A percentile compares a stretch with the other conserved stretches of the same genome.
Conservation (phyloP, 2,888 invertebrate species). For the Falcaria lacertinaria region DNA sequence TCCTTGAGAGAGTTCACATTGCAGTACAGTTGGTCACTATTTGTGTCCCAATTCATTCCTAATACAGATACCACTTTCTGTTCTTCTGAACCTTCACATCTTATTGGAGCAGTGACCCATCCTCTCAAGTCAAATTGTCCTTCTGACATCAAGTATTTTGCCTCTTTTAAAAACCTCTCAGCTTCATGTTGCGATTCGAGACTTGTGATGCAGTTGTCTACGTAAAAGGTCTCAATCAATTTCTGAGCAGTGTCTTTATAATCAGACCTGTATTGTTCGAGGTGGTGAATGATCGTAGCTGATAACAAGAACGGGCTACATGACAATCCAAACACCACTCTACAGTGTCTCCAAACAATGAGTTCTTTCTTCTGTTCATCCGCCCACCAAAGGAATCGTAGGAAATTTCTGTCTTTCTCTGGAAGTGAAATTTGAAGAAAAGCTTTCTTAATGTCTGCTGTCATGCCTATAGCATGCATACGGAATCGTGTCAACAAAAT, state of each 20-base stretch:
- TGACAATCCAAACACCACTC: slow-evolving; percentile 2
- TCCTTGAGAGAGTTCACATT: background rate
- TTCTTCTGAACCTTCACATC: too few species aligned
- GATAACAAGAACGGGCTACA: slow-evolving; percentile 1
- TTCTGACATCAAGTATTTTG: slow-evolving; percentile 7
- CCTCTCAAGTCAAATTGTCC: slow-evolving; percentile 11
- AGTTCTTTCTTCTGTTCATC: background rate
- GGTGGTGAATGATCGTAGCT: background rate
- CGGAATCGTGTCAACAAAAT: too few species aligned
- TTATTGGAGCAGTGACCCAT: slow-evolving; percentile 7
- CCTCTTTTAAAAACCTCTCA: too few species aligned
- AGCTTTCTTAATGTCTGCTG: too few species aligned
- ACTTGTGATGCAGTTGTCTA: slow-evolving; percentile 13
- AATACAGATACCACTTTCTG: too few species aligned
- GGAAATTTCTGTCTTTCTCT: background rate
- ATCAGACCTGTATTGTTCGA: background rate
- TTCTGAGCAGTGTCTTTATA: too few species aligned
- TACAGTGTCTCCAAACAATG: background rate
- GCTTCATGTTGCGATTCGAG: slow-evolving; percentile 4
- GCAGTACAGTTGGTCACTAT: slow-evolving; percentile 4
- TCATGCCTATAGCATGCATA: too few species aligned
- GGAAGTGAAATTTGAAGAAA: too few species aligned
- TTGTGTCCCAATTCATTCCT: slow-evolving; percentile 9
- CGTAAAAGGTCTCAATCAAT: too few species aligned
- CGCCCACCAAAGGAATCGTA: slow-evolving; percentile 4